These are phyloP conservation scores for Volucella bombylans DNA, from an alignment of 2,888 invertebrate species.

Conservation along the genomic window DNA sequence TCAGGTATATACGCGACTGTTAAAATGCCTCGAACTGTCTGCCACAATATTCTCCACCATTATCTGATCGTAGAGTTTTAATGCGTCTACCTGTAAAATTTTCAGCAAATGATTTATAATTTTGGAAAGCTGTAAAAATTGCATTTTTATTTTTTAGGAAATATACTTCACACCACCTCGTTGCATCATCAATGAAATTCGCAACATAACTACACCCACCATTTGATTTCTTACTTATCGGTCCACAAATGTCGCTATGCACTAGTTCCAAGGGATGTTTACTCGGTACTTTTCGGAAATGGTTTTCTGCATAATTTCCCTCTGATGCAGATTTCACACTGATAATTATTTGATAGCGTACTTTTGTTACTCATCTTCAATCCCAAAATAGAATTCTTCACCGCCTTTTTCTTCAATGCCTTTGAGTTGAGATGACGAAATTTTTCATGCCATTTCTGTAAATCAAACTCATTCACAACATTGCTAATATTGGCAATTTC, in stretches of 20 bases:
- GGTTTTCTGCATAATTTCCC: too few relatives aligned
- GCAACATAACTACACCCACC: conserved; percentile 18
- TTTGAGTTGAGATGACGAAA: not conserved
- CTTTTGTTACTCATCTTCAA: not conserved
- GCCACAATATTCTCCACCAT: conserved; percentile 10
- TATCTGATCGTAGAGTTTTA: not conserved
- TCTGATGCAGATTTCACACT: too few relatives aligned
- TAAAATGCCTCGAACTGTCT: not conserved
- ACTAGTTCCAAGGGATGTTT: too few relatives aligned
- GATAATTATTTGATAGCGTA: not conserved
- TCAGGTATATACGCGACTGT: too few relatives aligned
- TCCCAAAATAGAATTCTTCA: not conserved
- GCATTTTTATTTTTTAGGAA: conserved; percentile 10
- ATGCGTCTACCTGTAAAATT: too few relatives aligned
- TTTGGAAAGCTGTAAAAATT: not conserved
- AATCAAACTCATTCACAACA: too few relatives aligned
- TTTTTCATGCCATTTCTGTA: too few relatives aligned
- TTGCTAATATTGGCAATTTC: too few relatives aligned
- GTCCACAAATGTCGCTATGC: too few relatives aligned
- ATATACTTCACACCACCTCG: conserved; percentile 22
- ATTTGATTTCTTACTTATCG: too few relatives aligned
- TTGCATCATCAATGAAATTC: too few relatives aligned
- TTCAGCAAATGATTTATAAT: conserved; percentile 12
- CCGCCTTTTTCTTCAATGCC: not conserved
- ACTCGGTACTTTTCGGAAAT: too few relatives aligned